Evolutionary conservation across 53 echinoderm and acorn worm species (phyloP).

Genomic region (Crossaster papposus): DNA sequence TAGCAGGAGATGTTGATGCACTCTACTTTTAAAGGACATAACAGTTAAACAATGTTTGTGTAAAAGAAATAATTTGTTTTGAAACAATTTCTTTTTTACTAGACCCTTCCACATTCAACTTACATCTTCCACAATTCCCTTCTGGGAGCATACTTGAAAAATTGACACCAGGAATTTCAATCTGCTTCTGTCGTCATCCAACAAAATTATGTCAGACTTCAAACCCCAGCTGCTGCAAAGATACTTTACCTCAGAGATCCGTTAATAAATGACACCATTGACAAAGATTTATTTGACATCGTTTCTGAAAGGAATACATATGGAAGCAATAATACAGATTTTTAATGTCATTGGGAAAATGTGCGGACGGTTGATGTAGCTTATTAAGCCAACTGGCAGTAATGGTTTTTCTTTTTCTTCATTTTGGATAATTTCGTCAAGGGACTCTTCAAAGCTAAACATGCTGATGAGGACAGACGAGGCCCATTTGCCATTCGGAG

Average conservation of each 20-base stretch:
- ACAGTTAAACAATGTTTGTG: no score
- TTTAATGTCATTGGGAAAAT: conserved; percentile 47
- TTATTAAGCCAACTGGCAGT: not conserved
- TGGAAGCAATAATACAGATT: conserved; percentile 46
- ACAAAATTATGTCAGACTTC: conserved; percentile 14
- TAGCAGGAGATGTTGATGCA: no score
- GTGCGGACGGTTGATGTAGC: conserved; percentile 38
- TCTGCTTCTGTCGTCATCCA: conserved; percentile 16
- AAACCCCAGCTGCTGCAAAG: conserved; percentile 15
- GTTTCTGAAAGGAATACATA: conserved; percentile 28
- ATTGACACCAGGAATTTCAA: not conserved
- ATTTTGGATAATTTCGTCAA: conserved; percentile 13
- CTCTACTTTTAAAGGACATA: no score
- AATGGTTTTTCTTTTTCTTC: not conserved
- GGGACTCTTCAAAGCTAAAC: conserved; percentile 30
- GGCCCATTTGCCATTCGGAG: conserved; percentile 38
- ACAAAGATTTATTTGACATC: conserved; percentile 40
- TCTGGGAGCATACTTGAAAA: not conserved
- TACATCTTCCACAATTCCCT: not conserved
- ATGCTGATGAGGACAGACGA: conserved; percentile 54
- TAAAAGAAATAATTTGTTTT: no score
- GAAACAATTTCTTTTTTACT: not conserved
- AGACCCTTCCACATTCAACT: not conserved
- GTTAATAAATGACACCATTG: conserved; percentile 16
- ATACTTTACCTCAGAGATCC: conserved; percentile 16